Evolutionary conservation across 2,113 vertebrate genomes (phyloP), one percentile per base, ranked within the genome.

Genomic region (Xenus cinereus): DNA sequence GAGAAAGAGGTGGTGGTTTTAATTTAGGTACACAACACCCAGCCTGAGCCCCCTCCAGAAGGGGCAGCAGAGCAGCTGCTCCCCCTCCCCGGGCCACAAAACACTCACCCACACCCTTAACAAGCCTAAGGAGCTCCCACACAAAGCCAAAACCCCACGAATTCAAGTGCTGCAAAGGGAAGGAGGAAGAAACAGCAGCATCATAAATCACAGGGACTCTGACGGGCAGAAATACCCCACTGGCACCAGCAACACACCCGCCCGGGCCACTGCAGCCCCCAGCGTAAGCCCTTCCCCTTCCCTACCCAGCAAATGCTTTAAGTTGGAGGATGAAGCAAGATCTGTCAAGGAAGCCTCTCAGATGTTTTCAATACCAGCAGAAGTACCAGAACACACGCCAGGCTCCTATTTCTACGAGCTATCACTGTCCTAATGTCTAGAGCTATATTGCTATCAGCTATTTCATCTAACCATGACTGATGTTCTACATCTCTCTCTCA

Each of bases 191-290:
- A 48, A 60, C 32, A 37, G 51, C 1, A 0, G 21, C 37, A 27
- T 9, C 37, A 11, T 46, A 72, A 73, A 41, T 41, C 16, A 30
- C 28, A 27, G 39, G 59, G 59, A 35, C 14, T 26, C 35, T 14
- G 45, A n/a, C 7, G 41, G 79, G 39, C 24, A 60, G 39, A 82
- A 56, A 3, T 6, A 32, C 30, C 19, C 43, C 75, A 18, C 1
- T 1, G 3, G 39, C 1, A 0, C n/a, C 3, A 27, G n/a, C 63
- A 57, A 59, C 28, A 19, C 24, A 19, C 6, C 33, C 1, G 0
- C 18, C 43, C 4, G 0, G 1, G 6, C 32, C 23, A 6, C 35
- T 10, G 37, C 37, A 30, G 77, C 72, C 56, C 20, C 22, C 10
- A 10, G 20, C 1, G 2, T 1, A 7, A 43, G 11, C 43, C 56